Percentiles rank a stretch among this genome's conserved stretches.
phyloP scores from a whole-genome alignment of 1,140 invertebrate species.

The Rhyzopertha dominica region DNA sequence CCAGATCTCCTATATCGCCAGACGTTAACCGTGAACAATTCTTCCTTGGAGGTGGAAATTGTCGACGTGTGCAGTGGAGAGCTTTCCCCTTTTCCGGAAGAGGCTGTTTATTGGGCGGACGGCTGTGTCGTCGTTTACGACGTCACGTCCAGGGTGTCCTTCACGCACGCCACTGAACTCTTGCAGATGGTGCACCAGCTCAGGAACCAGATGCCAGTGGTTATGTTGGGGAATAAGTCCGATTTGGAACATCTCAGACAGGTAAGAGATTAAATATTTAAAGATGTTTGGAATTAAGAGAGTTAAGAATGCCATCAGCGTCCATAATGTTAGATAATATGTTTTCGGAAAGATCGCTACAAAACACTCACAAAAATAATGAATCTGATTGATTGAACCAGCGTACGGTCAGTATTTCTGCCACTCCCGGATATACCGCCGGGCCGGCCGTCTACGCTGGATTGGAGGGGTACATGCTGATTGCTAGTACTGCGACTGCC shows the following conservation, averaged over 20 bases:
- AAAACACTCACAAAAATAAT: no score
- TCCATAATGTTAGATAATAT: no score
- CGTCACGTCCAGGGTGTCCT: constrained; percentile 66
- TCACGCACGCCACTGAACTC: constrained; percentile 61
- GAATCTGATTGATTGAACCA: no score
- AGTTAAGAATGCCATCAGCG: not conserved
- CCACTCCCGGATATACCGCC: no score
- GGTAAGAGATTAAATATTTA: no score
- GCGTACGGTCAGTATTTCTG: no score
- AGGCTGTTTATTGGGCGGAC: constrained; percentile 68
- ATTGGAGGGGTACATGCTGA: no score
- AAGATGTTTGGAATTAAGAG: no score
- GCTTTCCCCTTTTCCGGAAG: constrained; percentile 48
- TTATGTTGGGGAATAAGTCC: constrained; percentile 68
- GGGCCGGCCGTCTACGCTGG: no score
- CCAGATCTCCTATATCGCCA: constrained; percentile 73
- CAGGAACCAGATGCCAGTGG: constrained; percentile 53
- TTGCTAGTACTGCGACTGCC: no score
- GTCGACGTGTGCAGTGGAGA: constrained; percentile 63
- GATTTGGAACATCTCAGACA: constrained; percentile 71
- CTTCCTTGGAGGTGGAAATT: constrained; percentile 67
- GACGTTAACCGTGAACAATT: constrained; percentile 64
- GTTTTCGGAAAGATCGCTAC: no score
- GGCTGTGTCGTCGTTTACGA: constrained; percentile 75
- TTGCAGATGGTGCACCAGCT: constrained; percentile 56